Base-by-base conservation (phyloP, 1,140 invertebrate genomes). In the Spodoptera litura region DNA sequence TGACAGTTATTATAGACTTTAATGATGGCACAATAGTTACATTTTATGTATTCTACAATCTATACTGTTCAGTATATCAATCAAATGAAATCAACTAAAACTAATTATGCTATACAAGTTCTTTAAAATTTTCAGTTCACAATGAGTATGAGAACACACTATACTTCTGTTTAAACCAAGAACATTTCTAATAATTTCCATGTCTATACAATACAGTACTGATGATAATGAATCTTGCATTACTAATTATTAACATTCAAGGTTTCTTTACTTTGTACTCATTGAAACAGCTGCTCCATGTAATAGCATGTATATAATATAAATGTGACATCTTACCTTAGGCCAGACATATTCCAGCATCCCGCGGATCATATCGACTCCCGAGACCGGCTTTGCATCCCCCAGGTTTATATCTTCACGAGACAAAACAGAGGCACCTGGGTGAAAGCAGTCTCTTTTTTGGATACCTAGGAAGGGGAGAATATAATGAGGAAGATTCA, bases 291-390 rank as follows among this genome's bases (percentile, higher is more conserved):
- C 52, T 71, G 68, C 64, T 71, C 68, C 49, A 55, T 53, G 1
- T n/a, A 71, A 55, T n/a, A 10, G 9, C 15, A 20, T 71, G 4
- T 9, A 6, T 71, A 59, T 9, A 0, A 62, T 56, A 80, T 61
- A 77, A 20, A 52, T 61, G 49, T 61, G 8, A 74, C 64, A 70
- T 72, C 82, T 88, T 95, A 97, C 97, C 95, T 97, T 97, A 38
- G 99, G 99, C 99, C 99, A 99, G 78, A 99, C 97, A 95, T 99
- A 99, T 56, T 96, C 95, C 83, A 98, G 90, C 97, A 99, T 99
- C 61, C 97, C 96, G 82, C 96, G 96, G 2, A 99, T 88, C 97
- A 99, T 99, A 84, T 99, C 96, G 81, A 93, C 91, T 20, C 96
- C 96, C 3, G 96, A 96, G 20, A 99, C 96, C 56, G 95, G 89